Conservation (phyloP, 2,797 vertebrate genomes). For the Semaprochilodus insignis region DNA sequence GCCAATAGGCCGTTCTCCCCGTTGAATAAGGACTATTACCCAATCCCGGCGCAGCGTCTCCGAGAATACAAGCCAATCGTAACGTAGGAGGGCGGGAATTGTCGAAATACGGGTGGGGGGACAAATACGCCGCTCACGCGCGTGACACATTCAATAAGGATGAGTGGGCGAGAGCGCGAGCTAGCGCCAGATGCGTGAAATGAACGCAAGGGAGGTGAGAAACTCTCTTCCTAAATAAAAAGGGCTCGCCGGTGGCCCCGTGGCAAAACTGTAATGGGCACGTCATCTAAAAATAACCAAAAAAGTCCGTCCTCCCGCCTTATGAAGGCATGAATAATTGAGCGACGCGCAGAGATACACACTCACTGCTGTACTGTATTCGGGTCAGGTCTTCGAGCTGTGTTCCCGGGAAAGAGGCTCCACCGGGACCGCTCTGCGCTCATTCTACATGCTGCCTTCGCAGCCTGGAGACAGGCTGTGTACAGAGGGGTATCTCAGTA, state of each 20-base stretch:
- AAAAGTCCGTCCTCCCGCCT: conserved; percentile 23
- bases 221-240: background rate
- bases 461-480: conserved; percentile 4
- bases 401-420: conserved; percentile 25
- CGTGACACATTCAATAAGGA: background rate
- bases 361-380: conserved; percentile 42
- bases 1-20: too few relatives aligned
- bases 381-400: conserved; percentile 47
- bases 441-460: conserved; percentile 24
- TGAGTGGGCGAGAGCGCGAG: background rate
- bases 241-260: conserved; percentile 3
- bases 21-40: background rate
- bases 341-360: conserved; percentile 26
- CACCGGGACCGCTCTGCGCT: conserved; percentile 37
- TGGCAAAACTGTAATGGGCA: background rate
- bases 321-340: conserved; percentile 55
- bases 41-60: background rate
- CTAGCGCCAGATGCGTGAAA: background rate
- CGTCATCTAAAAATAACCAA: conserved; percentile 53
- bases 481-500: background rate
- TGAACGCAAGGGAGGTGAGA: background rate
- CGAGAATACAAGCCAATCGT: background rate
- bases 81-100: background rate
- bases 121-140: background rate
- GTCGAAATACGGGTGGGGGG: background rate